Evolutionary conservation across 2,113 vertebrate genomes (phyloP), one percentile per base, ranked within the genome.

Genomic region (Cynoglossus semilaevis): DNA sequence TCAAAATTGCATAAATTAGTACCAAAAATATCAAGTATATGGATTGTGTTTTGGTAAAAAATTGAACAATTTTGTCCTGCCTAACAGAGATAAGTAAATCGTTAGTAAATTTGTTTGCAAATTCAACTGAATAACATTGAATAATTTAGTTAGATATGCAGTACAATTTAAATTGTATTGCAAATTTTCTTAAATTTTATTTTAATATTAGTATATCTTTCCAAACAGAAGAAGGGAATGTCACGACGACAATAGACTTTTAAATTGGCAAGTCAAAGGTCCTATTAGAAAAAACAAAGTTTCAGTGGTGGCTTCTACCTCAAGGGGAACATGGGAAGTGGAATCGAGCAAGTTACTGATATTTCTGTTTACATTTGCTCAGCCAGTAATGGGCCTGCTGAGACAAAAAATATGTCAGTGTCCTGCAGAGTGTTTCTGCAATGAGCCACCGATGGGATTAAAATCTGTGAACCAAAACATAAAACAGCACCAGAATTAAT

Each of bases 391-490:
- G 44, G 12, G 22, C 9, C 15, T 46, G 17, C 8, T 37, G 44
- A 65, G 48, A 70, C 56, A n/a, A 35, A 13, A 55, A 16, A 13
- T 11, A 15, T 15, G 0, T 29, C 15, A 9, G 16, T 14, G 34
- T 61, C 60, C 60, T 53, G 41, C 68, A 38, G 63, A 58, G 54
- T 18, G 53, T 34, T 36, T 41, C 41, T 34, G 41, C 8, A 70
- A 58, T 37, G 53, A 62, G 15, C 22, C 17, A 51, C 45, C 36
- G 6, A 3, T 18, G 51, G 51, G 70, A 71, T 12, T 0, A 53
- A 58, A 63, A 51, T 67, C 45, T 74, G 57, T 76, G 57, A 72
- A 60, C 60, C 34, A 18, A 62, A 61, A 58, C 58, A 40, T 18
- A 29, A 61, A 64, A 37, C 29, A 29, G 22, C 17, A 16, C 9